Evolutionary conservation across 2,797 vertebrate genomes (phyloP), one percentile per base, ranked within the genome.

Genomic region (Podarcis lilfordi): DNA sequence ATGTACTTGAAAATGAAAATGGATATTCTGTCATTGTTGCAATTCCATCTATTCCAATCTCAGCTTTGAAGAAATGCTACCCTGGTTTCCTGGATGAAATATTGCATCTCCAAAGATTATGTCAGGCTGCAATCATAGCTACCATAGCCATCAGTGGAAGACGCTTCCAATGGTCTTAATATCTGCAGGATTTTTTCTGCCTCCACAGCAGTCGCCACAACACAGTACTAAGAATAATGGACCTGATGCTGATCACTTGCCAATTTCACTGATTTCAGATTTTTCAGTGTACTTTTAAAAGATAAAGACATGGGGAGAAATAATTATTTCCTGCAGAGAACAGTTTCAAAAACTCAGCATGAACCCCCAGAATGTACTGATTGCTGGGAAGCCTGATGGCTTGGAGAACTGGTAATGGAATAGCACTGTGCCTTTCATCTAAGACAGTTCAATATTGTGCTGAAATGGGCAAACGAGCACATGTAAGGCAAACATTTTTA

Each of bases 261-360:
- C 76, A 80, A 43, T 84, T 79, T 40, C 66, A 84, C 64, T 79
- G 35, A 61, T 78, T 84, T 84, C 64, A 78, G 43, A 78, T 88
- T 88, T 55, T 84, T 71, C 45, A 79, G 45, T 59, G 45, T 84
- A 79, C 32, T 77, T 37, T 78, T 32, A 72, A 61, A 59, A 88
- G 82, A 72, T 55, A 88, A 55, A 43, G 61, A 71, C 81, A 84
- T 64, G 82, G 75, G 35, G 37, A 80, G 68, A 72, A 79, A 74
- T 88, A 84, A 84, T 84, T 84, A 59, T 74, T 79, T 84, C 87
- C 64, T 64, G 68, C 29, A 32, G 82, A 32, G 50, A 72, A 88
- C 37, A 50, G 32, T 88, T 78, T 88, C 71, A 83, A 32, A 78
- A 79, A 84, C 13, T 19, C 74, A 84, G 81, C 76, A 80, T 17